Percentiles rank a stretch among this genome's conserved stretches.
These are phyloP conservation scores for Drosophila arizonae DNA, from an alignment of 1,140 invertebrate genomes.

Conservation along the genomic window DNA sequence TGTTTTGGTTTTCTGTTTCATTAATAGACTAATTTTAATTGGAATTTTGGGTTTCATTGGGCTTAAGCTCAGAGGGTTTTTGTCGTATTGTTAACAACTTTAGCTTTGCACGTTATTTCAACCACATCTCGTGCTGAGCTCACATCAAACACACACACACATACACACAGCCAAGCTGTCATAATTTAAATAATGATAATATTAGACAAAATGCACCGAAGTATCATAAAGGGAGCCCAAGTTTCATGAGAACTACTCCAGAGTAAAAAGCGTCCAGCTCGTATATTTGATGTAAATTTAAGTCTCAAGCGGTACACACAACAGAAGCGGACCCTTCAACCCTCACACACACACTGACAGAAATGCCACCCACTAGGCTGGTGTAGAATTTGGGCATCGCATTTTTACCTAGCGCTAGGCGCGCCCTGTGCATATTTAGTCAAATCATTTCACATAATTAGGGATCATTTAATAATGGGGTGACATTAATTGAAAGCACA, in stretches of 20 bases:
- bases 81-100: neutral
- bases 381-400: slow-evolving; percentile 57
- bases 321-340: slow-evolving; percentile 16
- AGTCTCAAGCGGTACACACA: slow-evolving; percentile 9
- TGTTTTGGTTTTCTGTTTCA: too few species aligned
- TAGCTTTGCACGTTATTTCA: slow-evolving; percentile 6
- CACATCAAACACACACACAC: neutral
- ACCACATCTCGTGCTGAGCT: neutral
- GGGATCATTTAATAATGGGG: slow-evolving; percentile 83
- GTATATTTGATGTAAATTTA: slow-evolving; percentile 11
- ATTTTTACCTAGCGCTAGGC: slow-evolving; percentile 49
- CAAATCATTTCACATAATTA: slow-evolving; percentile 83
- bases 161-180: slow-evolving; percentile 19
- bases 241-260: slow-evolving; percentile 20
- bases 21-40: too few species aligned
- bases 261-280: slow-evolving; percentile 31
- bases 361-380: neutral
- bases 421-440: slow-evolving; percentile 70
- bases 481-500: slow-evolving; percentile 82
- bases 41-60: too few species aligned
- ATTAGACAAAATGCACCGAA: slow-evolving; percentile 66
- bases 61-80: too few species aligned
- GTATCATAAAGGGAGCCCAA: slow-evolving; percentile 75
- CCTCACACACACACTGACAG: slow-evolving; percentile 19
- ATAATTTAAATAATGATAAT: slow-evolving; percentile 75